Percentiles rank a stretch among this genome's conserved stretches.
Conservation (phyloP, 2,888 invertebrate genomes). For the Mesochorus sp. region DNA sequence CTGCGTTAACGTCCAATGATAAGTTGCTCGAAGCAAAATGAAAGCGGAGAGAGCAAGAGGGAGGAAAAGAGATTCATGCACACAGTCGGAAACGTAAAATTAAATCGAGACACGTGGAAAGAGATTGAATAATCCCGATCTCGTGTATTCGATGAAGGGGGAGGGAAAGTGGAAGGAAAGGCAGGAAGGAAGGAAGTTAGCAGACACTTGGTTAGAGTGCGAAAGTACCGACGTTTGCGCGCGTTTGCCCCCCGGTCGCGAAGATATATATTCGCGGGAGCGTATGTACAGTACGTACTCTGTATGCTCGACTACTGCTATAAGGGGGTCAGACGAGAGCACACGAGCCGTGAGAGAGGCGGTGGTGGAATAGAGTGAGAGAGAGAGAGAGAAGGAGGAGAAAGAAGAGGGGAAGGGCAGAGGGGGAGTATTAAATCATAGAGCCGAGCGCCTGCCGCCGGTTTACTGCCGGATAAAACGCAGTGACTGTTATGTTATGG, state of each 20-base stretch:
- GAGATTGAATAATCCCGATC: conserved; percentile 48
- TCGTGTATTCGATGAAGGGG: conserved; percentile 7
- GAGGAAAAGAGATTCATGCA: not conserved
- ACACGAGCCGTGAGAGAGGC: conserved; percentile 25
- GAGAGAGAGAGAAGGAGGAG: conserved; percentile 46
- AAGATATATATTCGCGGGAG: conserved; percentile 48
- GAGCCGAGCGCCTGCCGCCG: conserved; percentile 80
- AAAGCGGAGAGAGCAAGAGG: not conserved
- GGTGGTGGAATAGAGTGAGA: conserved; percentile 23
- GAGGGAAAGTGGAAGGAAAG: not conserved
- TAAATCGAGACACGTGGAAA: conserved; percentile 21
- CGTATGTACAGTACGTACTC: conserved; percentile 26
- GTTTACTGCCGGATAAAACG: conserved; percentile 82
- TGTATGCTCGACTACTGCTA: conserved; percentile 28
- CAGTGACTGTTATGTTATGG: conserved; percentile 82
- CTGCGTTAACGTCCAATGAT: too few species aligned
- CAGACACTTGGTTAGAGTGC: conserved; percentile 57
- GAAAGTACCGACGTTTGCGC: conserved; percentile 44
- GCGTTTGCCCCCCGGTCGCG: not conserved
- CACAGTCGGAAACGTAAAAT: not conserved
- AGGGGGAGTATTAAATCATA: conserved; percentile 81
- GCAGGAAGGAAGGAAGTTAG: conserved; percentile 43
- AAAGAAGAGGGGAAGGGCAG: conserved; percentile 69
- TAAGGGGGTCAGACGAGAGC: conserved; percentile 56
- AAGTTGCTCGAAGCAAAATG: too few species aligned